A percentile compares a stretch with the other conserved stretches of the same genome.
Evolutionary conservation across 2,113 vertebrate genomes (phyloP).

Genomic region (Dendropsophus ebraccatus): DNA sequence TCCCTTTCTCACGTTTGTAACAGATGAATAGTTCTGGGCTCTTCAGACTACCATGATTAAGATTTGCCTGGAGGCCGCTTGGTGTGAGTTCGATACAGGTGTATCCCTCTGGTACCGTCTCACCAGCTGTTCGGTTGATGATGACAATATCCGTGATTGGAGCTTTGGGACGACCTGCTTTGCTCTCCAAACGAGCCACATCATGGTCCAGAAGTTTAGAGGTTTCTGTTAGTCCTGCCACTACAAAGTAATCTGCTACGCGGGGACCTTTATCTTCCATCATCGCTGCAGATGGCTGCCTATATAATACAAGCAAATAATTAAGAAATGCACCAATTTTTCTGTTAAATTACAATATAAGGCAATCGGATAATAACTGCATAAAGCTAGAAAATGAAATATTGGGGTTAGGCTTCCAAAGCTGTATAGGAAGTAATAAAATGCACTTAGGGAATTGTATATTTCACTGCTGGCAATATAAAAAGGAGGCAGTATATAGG

Average conservation of each 20-base stretch:
- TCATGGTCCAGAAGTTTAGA: conserved; percentile 90
- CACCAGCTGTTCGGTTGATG: conserved; percentile 92
- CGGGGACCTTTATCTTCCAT: conserved; percentile 95
- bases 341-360: not conserved
- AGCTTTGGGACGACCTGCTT: conserved; percentile 88
- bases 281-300: conserved; percentile 79
- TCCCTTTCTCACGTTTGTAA: conserved; percentile 88
- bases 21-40: conserved; percentile 96
- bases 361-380: not conserved
- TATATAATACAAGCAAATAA: not conserved
- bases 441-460: too few species aligned
- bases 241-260: conserved; percentile 97
- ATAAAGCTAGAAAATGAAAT: too few species aligned
- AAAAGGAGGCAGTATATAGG: too few species aligned
- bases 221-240: conserved; percentile 93
- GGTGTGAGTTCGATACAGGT: conserved; percentile 93
- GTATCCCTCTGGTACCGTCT: conserved; percentile 92
- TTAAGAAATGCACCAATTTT: not conserved
- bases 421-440: too few species aligned
- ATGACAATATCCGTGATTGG: conserved; percentile 95
- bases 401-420: too few species aligned
- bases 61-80: conserved; percentile 90
- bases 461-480: too few species aligned
- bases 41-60: conserved; percentile 97
- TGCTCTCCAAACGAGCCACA: conserved; percentile 83